Evolutionary conservation across 2,797 vertebrate species (phyloP).

Genomic region (Graptemys geographica): DNA sequence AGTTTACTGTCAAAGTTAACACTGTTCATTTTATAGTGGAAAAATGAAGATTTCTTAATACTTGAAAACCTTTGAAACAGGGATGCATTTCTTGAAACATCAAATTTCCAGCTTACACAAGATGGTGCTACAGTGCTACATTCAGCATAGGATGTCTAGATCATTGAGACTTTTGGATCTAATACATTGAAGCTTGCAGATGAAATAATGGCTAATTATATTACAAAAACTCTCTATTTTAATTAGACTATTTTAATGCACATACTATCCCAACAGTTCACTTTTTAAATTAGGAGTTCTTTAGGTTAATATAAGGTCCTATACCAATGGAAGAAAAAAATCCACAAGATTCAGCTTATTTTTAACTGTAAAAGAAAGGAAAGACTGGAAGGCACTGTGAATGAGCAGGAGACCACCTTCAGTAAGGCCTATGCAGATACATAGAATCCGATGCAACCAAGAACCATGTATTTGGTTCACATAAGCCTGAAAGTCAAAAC

Average conservation of each 20-base stretch:
- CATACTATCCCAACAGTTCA: not conserved
- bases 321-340: not conserved
- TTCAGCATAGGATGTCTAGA: not conserved
- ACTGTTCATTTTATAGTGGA: not conserved
- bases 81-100: not conserved
- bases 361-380: not conserved
- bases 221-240: not conserved
- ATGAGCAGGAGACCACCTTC: not conserved
- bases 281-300: not conserved
- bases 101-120: conserved; percentile 71
- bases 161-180: conserved; percentile 19
- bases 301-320: not conserved
- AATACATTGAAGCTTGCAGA: conserved; percentile 19
- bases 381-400: not conserved
- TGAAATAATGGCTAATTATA: not conserved
- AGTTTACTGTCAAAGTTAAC: not conserved
- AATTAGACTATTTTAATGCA: not conserved
- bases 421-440: not conserved
- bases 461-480: not conserved
- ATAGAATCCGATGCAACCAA: not conserved
- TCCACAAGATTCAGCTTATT: not conserved
- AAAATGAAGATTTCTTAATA: not conserved
- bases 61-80: not conserved
- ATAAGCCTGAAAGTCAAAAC: not conserved
- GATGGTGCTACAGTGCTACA: conserved; percentile 76